A percentile compares a stretch with the other conserved stretches of the same genome.
Evolutionary conservation across 2,797 vertebrate genomes (phyloP).

Genomic region (Sebastolobus altivelis): DNA sequence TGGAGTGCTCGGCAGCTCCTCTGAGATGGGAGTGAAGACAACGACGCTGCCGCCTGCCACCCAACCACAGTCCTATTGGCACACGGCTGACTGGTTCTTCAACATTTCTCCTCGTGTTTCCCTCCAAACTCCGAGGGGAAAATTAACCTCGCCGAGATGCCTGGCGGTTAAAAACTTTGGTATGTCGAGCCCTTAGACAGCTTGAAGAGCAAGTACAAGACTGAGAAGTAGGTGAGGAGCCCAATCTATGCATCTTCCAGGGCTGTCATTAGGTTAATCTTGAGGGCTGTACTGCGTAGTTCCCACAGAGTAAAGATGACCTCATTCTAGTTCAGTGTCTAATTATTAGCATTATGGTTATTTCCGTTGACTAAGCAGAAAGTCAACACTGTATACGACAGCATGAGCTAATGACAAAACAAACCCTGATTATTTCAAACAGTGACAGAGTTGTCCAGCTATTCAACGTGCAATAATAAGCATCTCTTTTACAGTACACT

Average conservation of each 20-base stretch:
- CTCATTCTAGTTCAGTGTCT: constrained; percentile 58
- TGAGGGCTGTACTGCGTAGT: constrained; percentile 33
- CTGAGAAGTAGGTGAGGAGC: constrained; percentile 51
- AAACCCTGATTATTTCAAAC: constrained; percentile 12
- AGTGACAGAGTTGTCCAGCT: background rate
- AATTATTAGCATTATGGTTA: constrained; percentile 59
- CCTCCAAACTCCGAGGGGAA: constrained; percentile 38
- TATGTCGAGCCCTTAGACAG: constrained; percentile 27
- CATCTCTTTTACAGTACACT: constrained; percentile 25
- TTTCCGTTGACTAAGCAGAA: constrained; percentile 51
- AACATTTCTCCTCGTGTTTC: constrained; percentile 65
- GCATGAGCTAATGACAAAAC: background rate
- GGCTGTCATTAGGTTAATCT: constrained; percentile 70
- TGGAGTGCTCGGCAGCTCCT: constrained; percentile 40
- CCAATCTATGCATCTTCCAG: constrained; percentile 54
- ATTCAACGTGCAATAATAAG: constrained; percentile 24
- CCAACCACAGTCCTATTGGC: constrained; percentile 33
- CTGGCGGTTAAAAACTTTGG: constrained; percentile 36
- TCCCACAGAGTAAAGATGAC: constrained; percentile 61
- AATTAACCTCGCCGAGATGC: constrained; percentile 43
- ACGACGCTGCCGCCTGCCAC: constrained; percentile 40
- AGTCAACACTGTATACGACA: constrained; percentile 22
- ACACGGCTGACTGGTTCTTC: constrained; percentile 76
- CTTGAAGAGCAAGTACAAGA: constrained; percentile 27
- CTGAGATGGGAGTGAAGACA: constrained; percentile 44